These are phyloP conservation scores for Temnothorax rugatulus DNA, from an alignment of 2,888 invertebrate genomes.

Conservation along the genomic window DNA sequence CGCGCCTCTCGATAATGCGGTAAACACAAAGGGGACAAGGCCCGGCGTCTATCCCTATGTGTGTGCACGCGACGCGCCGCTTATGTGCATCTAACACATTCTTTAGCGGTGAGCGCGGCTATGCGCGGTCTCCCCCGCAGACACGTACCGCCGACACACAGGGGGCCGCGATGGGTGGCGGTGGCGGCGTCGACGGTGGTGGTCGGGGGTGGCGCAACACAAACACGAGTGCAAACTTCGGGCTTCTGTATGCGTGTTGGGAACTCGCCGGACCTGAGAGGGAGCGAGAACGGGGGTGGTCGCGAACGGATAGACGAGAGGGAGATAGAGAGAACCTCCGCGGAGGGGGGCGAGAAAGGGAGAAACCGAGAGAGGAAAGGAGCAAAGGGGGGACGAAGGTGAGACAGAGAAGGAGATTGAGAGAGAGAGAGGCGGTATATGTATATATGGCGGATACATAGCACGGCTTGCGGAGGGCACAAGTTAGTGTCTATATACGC, in stretches of 20 bases:
- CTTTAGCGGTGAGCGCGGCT: constrained; percentile 63
- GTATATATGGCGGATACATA: constrained; percentile 80
- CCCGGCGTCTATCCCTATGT: neutral
- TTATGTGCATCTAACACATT: constrained; percentile 71
- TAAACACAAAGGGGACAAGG: constrained; percentile 42
- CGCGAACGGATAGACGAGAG: constrained; percentile 36
- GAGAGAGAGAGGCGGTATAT: constrained; percentile 60
- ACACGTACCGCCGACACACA: constrained; percentile 45
- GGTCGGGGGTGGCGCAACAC: constrained; percentile 42
- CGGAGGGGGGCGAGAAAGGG: neutral
- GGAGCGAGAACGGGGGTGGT: constrained; percentile 30
- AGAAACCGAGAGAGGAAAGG: constrained; percentile 14
- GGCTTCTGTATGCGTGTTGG: constrained; percentile 55
- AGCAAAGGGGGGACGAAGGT: constrained; percentile 11
- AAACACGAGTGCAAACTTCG: constrained; percentile 47
- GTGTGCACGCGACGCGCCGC: constrained; percentile 52
- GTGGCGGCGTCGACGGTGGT: constrained; percentile 20
- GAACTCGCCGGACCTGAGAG: constrained; percentile 53
- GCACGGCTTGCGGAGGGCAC: constrained; percentile 83
- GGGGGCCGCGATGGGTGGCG: constrained; percentile 38
- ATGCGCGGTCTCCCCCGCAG: constrained; percentile 56
- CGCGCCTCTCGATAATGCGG: constrained; percentile 46
- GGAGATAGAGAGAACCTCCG: neutral
- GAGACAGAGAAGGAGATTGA: constrained; percentile 33
- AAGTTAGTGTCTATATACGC: constrained; percentile 85